Percentiles rank a stretch among this genome's conserved stretches.
These are phyloP conservation scores for Peromyscus eremicus DNA, from an alignment of 2,797 vertebrate genomes.

Conservation along the genomic window DNA sequence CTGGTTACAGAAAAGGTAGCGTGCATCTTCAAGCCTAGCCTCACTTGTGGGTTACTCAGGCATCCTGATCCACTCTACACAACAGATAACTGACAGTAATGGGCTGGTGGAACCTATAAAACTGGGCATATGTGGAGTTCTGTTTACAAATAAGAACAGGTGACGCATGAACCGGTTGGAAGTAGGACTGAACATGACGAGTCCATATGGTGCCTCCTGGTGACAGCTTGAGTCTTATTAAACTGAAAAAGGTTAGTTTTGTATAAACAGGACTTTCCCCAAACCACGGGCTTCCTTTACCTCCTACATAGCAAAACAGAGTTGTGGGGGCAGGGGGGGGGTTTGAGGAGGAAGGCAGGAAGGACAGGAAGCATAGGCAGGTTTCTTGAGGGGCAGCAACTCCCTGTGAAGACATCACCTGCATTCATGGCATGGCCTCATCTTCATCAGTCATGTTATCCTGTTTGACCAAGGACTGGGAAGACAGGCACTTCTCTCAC, in stretches of 20 bases:
- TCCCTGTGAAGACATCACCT: neutral
- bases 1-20: neutral
- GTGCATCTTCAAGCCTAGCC: neutral
- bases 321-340: neutral
- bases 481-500: neutral
- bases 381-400: neutral
- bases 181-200: neutral
- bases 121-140: neutral
- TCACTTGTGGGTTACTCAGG: neutral
- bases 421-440: fast-evolving
- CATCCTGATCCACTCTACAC: neutral
- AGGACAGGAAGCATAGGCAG: neutral
- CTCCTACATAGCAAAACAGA: neutral
- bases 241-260: conserved; percentile 1
- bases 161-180: neutral
- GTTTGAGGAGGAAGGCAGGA: neutral
- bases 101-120: neutral
- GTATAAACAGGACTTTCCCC: neutral
- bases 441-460: neutral
- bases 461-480: neutral
- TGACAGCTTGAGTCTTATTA: neutral
- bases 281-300: neutral
- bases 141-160: neutral
- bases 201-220: neutral
- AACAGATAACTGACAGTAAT: neutral